These are phyloP conservation scores for Zaprionus gabonicus DNA, from an alignment of 1,140 invertebrate genomes.

Conservation along the genomic window DNA sequence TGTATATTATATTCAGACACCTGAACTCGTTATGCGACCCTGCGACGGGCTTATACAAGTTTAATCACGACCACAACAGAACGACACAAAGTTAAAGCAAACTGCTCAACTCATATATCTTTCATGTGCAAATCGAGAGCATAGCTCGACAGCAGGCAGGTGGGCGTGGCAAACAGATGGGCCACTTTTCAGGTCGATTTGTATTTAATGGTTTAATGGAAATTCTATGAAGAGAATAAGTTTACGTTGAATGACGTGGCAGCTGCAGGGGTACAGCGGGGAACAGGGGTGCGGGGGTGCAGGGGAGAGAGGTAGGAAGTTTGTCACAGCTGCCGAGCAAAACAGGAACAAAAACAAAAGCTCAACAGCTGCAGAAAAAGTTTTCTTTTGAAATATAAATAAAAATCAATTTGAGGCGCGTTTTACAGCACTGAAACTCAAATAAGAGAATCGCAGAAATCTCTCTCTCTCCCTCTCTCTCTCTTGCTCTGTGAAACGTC, in stretches of 20 bases:
- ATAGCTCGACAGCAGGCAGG: not conserved
- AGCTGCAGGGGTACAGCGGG: not conserved
- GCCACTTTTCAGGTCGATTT: slow-evolving; percentile 30
- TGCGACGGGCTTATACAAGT: slow-evolving; percentile 1
- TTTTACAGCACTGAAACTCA: slow-evolving; percentile 74
- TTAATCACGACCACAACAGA: slow-evolving; percentile 32
- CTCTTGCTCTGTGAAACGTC: slow-evolving; percentile 14
- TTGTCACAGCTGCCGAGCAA: slow-evolving; percentile 66
- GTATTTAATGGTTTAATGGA: slow-evolving; percentile 61
- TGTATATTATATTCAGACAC: not conserved
- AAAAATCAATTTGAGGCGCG: slow-evolving; percentile 79
- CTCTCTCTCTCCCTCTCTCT: not conserved
- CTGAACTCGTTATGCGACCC: slow-evolving; percentile 4
- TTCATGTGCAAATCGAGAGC: slow-evolving; percentile 20
- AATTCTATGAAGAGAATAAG: slow-evolving; percentile 44
- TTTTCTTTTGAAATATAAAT: slow-evolving; percentile 79
- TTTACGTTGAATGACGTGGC: slow-evolving; percentile 2
- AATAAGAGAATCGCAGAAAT: slow-evolving; percentile 41
- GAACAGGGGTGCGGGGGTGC: not conserved
- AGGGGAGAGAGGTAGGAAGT: slow-evolving; percentile 23
- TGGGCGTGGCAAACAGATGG: slow-evolving; percentile 25
- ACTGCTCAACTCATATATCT: slow-evolving; percentile 30
- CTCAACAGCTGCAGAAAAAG: slow-evolving; percentile 73
- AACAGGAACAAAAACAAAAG: slow-evolving; percentile 53
- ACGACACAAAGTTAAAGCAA: slow-evolving; percentile 17